phyloP scores from a whole-genome alignment of 2,888 invertebrate genomes.

The Drosophila subsilvestris region DNA sequence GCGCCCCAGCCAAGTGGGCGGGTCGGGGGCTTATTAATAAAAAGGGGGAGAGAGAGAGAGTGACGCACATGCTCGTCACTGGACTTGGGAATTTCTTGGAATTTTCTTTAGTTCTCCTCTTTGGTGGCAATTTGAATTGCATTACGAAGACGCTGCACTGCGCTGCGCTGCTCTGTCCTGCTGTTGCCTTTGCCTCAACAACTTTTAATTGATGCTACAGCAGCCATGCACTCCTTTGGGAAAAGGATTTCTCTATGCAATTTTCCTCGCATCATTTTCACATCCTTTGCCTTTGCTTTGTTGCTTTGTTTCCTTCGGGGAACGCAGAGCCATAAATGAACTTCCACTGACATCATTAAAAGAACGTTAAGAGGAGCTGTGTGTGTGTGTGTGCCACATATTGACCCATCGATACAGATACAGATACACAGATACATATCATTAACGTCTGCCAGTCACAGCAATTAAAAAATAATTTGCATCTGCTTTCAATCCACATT shows the following conservation, averaged over 20 bases:
- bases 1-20: background rate
- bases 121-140: conserved; percentile 68
- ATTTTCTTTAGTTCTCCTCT: conserved; percentile 42
- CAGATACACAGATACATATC: conserved; percentile 5
- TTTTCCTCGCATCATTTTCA: conserved; percentile 1
- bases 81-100: conserved; percentile 34
- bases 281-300: background rate
- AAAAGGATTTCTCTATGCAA: background rate
- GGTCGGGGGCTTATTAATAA: conserved; percentile 39
- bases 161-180: conserved; percentile 19
- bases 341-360: conserved; percentile 59
- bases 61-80: conserved; percentile 18
- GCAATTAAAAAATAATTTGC: conserved; percentile 25
- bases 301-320: conserved; percentile 22
- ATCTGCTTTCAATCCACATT: conserved; percentile 24
- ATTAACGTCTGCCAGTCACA: conserved; percentile 25
- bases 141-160: conserved; percentile 46
- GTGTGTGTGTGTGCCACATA: too few relatives aligned
- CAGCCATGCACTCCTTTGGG: conserved; percentile 42
- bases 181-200: conserved; percentile 20
- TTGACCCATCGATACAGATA: background rate
- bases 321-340: conserved; percentile 41
- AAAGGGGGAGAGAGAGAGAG: conserved; percentile 9
- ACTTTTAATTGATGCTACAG: conserved; percentile 74
- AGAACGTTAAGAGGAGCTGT: conserved; percentile 36